Percentiles rank a stretch among this genome's conserved stretches.
These are phyloP conservation scores for Spilogale gracilis DNA, from an alignment of 2,113 vertebrate genomes.

Conservation along the genomic window DNA sequence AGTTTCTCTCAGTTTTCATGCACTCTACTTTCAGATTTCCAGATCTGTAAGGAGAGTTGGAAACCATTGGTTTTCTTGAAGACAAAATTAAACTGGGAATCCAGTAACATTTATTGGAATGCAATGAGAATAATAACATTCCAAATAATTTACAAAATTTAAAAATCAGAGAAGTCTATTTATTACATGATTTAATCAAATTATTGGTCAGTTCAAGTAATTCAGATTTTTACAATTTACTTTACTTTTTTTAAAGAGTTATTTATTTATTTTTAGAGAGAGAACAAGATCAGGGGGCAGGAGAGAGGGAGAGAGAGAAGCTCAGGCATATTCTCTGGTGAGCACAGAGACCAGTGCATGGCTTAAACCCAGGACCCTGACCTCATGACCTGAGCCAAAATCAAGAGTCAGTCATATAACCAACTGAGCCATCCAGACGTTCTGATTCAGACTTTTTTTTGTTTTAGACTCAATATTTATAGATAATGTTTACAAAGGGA, in stretches of 20 bases:
- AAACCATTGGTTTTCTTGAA: neutral
- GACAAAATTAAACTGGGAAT: neutral
- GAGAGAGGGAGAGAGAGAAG: neutral
- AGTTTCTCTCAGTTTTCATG: neutral
- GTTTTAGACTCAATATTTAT: neutral
- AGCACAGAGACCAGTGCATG: neutral
- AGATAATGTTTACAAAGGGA: neutral
- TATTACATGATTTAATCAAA: neutral
- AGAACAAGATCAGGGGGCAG: neutral
- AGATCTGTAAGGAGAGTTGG: neutral
- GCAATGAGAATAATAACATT: neutral
- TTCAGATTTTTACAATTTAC: neutral
- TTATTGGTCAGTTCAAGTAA: neutral
- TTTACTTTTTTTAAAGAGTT: neutral
- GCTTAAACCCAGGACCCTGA: neutral
- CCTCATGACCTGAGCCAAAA: neutral
- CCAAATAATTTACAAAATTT: neutral
- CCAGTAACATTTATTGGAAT: neutral
- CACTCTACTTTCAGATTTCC: neutral
- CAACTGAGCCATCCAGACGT: neutral
- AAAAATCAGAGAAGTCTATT: neutral
- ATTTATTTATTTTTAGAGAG: neutral
- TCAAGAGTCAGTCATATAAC: neutral
- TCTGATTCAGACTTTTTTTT: neutral
- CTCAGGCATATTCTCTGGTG: neutral